Evolutionary conservation across 2,797 vertebrate species (phyloP), one percentile per base, ranked within the genome.

Genomic region (Notolabrus celidotus): DNA sequence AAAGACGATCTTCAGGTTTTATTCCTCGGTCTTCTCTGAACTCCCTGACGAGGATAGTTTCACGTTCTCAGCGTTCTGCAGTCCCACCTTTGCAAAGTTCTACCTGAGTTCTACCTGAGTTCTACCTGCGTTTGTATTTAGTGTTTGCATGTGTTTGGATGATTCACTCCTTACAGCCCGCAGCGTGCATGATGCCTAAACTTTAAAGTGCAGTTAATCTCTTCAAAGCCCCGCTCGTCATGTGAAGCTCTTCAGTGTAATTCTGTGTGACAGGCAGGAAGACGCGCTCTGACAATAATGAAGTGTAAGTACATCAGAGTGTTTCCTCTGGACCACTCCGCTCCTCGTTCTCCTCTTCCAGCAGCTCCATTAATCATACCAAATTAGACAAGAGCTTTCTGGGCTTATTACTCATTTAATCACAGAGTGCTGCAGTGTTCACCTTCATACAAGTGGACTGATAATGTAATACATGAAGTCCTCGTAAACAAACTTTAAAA

Each of bases 231-330:
- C 15, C 16, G 17, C 63, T 41, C 15, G 1, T 80, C 53, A 55
- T 75, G 19, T 70, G 53, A 63, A 52, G 47, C 57, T 77, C 60
- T 41, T 67, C 25, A 17, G 19, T 50, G 27, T 74, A 45, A 75
- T 72, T 65, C 53, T 33, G 29, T 65, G 38, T 65, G 69, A 76
- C 75, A 79, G 66, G 46, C 65, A 65, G 47, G 58, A 31, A 49
- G 67, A 69, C 38, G 34, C 5, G 34, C 66, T 74, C 60, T 74
- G 68, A 70, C 53, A 79, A 75, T 80, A 83, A 71, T 71, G 66
- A 76, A 81, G 62, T 53, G 62, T 65, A 82, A 74, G 79, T 74
- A 79, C 58, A 64, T 56, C 69, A 20, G 60, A 73, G 67, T 38
- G 45, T 69, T 79, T 83, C 62, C 74, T 66, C 60, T 68, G 41